A percentile compares a stretch with the other conserved stretches of the same genome.
Conservation (phyloP, 2,113 vertebrate species). For the Hippopotamus amphibius region DNA sequence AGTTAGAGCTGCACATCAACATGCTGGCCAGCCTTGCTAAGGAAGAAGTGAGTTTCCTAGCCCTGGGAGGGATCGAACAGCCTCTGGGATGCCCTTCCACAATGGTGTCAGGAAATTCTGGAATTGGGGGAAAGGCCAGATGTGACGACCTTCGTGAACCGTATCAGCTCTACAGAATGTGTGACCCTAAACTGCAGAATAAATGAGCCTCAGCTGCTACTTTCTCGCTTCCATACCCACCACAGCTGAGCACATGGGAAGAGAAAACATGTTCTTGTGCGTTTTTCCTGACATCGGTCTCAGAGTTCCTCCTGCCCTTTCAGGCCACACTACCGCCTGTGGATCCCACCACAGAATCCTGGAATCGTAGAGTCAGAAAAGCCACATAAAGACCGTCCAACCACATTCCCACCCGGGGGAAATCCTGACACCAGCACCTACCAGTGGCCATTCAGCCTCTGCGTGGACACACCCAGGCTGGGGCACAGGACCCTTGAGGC, state of each 20-base stretch:
- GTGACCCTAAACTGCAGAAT: neutral
- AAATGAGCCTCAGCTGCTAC: neutral
- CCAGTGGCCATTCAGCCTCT: neutral
- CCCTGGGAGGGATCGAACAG: neutral
- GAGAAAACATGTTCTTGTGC: neutral
- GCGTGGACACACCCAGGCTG: neutral
- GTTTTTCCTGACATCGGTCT: neutral
- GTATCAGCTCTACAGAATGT: neutral
- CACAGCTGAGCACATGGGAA: neutral
- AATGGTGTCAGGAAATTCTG: neutral
- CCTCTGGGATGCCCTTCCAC: neutral
- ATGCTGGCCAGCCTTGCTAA: neutral
- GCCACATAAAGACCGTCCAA: neutral
- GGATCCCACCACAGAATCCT: neutral
- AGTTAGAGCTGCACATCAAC: neutral
- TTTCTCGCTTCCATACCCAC: neutral
- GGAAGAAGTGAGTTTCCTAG: neutral
- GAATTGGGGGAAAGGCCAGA: neutral
- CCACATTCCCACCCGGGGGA: neutral
- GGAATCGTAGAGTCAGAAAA: neutral
- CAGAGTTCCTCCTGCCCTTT: neutral
- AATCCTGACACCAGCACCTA: neutral
- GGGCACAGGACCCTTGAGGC: neutral
- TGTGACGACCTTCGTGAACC: neutral
- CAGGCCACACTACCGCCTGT: neutral